Conservation (phyloP, 1,140 invertebrate species). For the Polypedilum vanderplanki region DNA sequence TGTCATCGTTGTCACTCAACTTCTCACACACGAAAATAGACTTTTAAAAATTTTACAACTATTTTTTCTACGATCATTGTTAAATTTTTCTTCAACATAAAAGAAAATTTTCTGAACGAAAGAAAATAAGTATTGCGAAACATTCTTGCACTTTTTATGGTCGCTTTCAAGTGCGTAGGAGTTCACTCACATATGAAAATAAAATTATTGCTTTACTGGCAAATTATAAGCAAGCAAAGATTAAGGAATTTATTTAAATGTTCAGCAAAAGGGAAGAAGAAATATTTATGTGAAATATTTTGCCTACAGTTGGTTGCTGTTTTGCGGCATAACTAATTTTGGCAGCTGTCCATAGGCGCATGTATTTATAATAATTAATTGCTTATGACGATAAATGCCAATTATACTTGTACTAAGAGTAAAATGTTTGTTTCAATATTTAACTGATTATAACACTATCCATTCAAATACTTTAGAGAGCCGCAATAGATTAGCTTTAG, state of each 20-base stretch:
- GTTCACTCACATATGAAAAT: neutral
- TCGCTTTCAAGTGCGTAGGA: neutral
- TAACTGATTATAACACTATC: no score
- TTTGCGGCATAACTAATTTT: neutral
- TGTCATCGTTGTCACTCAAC: neutral
- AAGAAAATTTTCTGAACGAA: neutral
- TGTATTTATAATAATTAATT: no score
- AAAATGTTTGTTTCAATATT: no score
- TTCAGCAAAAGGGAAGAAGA: neutral
- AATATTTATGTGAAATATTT: neutral
- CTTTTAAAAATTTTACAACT: neutral
- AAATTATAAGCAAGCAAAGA: no score
- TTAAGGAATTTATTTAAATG: neutral
- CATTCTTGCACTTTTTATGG: constrained; percentile 6
- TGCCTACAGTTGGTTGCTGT: neutral
- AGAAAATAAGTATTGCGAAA: constrained; percentile 3
- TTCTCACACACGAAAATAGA: neutral
- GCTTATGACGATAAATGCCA: no score
- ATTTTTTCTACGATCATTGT: neutral
- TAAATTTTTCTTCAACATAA: neutral
- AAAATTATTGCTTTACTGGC: no score
- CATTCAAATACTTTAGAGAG: no score
- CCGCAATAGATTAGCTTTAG: no score
- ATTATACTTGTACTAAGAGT: no score
- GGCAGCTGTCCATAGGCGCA: neutral